Evolutionary conservation across 2,888 invertebrate species (phyloP).

Genomic region (Axea sp.): DNA sequence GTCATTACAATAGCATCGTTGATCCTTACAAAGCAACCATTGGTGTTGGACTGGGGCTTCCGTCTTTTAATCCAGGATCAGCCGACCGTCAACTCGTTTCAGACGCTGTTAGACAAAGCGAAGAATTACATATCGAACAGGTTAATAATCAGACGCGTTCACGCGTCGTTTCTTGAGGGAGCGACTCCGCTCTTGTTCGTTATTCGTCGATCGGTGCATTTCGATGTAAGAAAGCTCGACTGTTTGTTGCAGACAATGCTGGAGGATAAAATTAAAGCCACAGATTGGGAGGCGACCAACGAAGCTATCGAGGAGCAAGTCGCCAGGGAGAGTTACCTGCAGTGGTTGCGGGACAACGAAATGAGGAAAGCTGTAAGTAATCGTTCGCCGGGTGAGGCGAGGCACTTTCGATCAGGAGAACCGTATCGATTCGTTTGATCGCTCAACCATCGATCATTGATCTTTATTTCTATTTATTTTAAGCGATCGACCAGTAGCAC

Average conservation of each 20-base stretch:
- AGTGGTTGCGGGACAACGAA: constrained; percentile 87
- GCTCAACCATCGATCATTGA: too few species aligned
- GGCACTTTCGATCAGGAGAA: too few species aligned
- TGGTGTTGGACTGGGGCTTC: constrained; percentile 91
- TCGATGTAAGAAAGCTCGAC: too few species aligned
- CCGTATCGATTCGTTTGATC: too few species aligned
- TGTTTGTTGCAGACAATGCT: constrained; percentile 90
- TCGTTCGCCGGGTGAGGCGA: too few species aligned
- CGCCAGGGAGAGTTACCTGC: constrained; percentile 90
- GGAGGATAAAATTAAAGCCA: constrained; percentile 92
- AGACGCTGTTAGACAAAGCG: constrained; percentile 88
- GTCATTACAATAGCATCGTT: constrained; percentile 93
- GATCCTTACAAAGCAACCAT: constrained; percentile 90
- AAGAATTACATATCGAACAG: constrained; percentile 89
- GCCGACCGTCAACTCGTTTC: constrained; percentile 86
- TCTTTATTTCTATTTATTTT: constrained; percentile 47
- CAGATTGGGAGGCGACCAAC: constrained; percentile 95
- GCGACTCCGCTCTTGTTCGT: too few species aligned
- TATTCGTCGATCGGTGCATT: too few species aligned
- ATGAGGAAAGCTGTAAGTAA: constrained; percentile 80
- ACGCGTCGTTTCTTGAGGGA: too few species aligned
- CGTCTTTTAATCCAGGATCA: constrained; percentile 87
- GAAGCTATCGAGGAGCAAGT: constrained; percentile 94
- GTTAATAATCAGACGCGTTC: too few species aligned
- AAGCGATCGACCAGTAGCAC: constrained; percentile 75